A percentile compares a stretch with the other conserved stretches of the same genome.
phyloP scores from a whole-genome alignment of 2,797 vertebrate genomes.

The Ctenosaura bakeri region DNA sequence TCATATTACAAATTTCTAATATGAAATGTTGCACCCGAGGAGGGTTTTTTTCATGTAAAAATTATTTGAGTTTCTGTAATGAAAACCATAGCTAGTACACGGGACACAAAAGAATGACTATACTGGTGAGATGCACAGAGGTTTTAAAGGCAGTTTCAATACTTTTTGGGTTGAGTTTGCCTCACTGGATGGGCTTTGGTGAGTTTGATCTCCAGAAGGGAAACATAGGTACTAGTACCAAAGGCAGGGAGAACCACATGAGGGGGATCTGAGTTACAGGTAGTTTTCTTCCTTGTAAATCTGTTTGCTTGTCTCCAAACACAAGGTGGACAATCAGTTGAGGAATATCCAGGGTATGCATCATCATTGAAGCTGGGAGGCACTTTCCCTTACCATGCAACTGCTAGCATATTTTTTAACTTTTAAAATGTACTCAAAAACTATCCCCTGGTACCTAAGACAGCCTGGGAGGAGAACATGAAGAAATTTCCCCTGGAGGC shows the following conservation, averaged over 20 bases:
- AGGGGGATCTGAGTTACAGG: background rate
- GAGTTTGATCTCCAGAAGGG: background rate
- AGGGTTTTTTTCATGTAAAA: background rate
- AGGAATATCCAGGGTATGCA: too few relatives aligned
- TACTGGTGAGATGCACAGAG: background rate
- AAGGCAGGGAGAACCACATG: background rate
- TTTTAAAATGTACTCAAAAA: too few relatives aligned
- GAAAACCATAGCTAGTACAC: background rate
- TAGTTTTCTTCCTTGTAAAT: background rate
- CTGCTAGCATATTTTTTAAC: too few relatives aligned
- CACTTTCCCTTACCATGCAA: too few relatives aligned
- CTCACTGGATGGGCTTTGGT: background rate
- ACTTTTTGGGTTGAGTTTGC: background rate
- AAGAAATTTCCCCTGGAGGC: too few relatives aligned
- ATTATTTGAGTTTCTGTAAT: background rate
- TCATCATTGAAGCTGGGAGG: too few relatives aligned
- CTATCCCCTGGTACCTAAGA: too few relatives aligned
- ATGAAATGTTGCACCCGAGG: background rate
- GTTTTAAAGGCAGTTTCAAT: background rate
- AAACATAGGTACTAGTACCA: too few relatives aligned
- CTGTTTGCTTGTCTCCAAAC: too few relatives aligned
- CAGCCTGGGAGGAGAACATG: too few relatives aligned
- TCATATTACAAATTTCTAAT: background rate
- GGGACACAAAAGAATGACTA: background rate
- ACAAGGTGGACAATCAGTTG: too few relatives aligned